Conservation (phyloP, 2,113 vertebrate species). For the Chauna torquata region DNA sequence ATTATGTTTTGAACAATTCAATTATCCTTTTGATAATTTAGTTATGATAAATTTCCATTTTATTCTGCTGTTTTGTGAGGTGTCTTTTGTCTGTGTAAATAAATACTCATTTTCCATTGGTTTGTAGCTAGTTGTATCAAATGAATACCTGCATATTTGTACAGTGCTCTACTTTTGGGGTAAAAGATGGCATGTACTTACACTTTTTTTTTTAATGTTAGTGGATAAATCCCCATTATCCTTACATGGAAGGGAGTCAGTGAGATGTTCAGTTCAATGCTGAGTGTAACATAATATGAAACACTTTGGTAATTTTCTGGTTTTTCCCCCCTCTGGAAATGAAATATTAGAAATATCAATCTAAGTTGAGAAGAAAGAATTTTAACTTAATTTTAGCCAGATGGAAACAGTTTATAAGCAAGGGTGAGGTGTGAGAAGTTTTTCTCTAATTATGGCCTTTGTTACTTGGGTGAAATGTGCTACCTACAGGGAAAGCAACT, state of each 20-base stretch:
- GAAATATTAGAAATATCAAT: slow-evolving; percentile 40
- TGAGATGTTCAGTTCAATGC: background rate
- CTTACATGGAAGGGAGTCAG: background rate
- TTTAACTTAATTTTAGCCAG: slow-evolving; percentile 34
- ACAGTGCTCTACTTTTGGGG: background rate
- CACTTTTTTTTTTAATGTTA: background rate
- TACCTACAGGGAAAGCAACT: background rate
- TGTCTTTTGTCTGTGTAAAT: background rate
- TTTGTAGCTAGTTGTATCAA: background rate
- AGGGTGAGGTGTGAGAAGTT: background rate
- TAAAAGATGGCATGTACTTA: background rate
- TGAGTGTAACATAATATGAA: background rate
- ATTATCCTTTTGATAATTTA: background rate
- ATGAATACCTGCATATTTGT: background rate
- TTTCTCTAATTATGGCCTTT: background rate
- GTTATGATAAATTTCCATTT: background rate
- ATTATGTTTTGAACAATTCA: background rate
- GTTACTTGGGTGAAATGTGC: background rate
- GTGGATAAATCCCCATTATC: background rate
- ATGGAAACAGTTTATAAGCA: slow-evolving; percentile 3
- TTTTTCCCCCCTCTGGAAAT: background rate
- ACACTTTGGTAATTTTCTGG: background rate
- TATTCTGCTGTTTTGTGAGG: background rate
- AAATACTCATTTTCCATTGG: background rate
- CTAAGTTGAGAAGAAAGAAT: slow-evolving; percentile 27